Percentiles rank a stretch among this genome's conserved stretches.
These are phyloP conservation scores for Hyperoplus immaculatus DNA, from an alignment of 2,797 vertebrate genomes.

Conservation along the genomic window DNA sequence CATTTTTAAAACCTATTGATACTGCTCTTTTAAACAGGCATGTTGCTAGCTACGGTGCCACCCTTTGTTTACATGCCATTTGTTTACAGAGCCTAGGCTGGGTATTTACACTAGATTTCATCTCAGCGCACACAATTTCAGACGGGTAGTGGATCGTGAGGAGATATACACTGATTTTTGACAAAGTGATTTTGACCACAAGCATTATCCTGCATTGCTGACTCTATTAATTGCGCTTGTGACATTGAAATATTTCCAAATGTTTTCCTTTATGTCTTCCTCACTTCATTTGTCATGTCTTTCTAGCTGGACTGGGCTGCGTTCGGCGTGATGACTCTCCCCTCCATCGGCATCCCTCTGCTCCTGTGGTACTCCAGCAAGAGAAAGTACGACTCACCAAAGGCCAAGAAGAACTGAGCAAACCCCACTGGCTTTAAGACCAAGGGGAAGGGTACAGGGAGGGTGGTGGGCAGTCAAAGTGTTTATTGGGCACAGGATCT, in stretches of 20 bases:
- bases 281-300: not conserved
- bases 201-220: no score
- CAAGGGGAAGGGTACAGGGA: not conserved
- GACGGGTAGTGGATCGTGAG: no score
- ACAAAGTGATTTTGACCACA: no score
- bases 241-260: not conserved
- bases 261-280: not conserved
- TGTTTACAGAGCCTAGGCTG: no score
- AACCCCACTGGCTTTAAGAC: not conserved
- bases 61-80: no score
- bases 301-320: constrained; percentile 95
- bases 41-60: no score
- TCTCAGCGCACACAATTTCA: no score
- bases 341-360: constrained; percentile 96
- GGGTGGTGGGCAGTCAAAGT: constrained; percentile 9
- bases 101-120: no score
- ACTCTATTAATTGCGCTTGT: not conserved
- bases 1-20: no score
- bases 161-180: no score
- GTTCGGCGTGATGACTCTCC: constrained; percentile 97
- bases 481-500: constrained; percentile 26
- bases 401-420: constrained; percentile 93
- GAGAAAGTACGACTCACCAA: constrained; percentile 95
- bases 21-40: no score
- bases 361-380: constrained; percentile 98